Evolutionary conservation across 2,888 invertebrate genomes (phyloP).

Genomic region (Strigamia crassipes): DNA sequence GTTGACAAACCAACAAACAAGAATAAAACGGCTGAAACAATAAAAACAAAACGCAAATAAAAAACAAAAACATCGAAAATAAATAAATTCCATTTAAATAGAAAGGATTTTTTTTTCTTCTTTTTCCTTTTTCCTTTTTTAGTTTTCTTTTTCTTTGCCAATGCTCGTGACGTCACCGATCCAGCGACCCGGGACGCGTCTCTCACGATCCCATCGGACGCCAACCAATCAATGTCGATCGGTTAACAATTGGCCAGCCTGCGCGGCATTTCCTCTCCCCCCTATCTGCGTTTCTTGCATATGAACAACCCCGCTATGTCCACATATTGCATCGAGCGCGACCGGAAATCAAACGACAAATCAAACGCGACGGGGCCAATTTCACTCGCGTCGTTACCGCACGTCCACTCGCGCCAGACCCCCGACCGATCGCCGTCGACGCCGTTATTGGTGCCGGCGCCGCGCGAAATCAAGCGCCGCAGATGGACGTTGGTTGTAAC

Average conservation of each 20-base stretch:
- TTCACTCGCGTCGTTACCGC: not conserved
- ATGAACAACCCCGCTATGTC: slow-evolving; percentile 36
- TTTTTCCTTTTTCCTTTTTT: not conserved
- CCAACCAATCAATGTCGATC: slow-evolving; percentile 41
- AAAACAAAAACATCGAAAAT: not conserved
- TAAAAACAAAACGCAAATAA: not conserved
- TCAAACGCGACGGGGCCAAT: slow-evolving; percentile 18
- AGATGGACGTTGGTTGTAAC: not conserved
- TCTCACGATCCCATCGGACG: slow-evolving; percentile 39
- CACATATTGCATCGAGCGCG: slow-evolving; percentile 17
- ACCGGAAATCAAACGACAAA: slow-evolving; percentile 42
- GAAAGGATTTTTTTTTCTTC: too few species aligned
- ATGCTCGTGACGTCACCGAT: slow-evolving; percentile 1
- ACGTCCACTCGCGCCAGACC: slow-evolving; percentile 9
- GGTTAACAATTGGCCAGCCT: slow-evolving; percentile 36
- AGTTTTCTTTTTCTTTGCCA: not conserved
- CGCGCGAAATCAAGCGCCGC: not conserved
- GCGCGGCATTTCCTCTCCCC: slow-evolving; percentile 41
- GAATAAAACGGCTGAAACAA: not conserved
- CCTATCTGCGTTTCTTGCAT: slow-evolving; percentile 43
- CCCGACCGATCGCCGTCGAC: not conserved
- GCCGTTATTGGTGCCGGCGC: not conserved
- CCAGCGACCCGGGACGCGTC: slow-evolving; percentile 38
- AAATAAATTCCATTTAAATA: too few species aligned
- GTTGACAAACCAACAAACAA: slow-evolving; percentile 18